phyloP scores from a whole-genome alignment of 1,140 invertebrate species.

The Whitmania pigra region DNA sequence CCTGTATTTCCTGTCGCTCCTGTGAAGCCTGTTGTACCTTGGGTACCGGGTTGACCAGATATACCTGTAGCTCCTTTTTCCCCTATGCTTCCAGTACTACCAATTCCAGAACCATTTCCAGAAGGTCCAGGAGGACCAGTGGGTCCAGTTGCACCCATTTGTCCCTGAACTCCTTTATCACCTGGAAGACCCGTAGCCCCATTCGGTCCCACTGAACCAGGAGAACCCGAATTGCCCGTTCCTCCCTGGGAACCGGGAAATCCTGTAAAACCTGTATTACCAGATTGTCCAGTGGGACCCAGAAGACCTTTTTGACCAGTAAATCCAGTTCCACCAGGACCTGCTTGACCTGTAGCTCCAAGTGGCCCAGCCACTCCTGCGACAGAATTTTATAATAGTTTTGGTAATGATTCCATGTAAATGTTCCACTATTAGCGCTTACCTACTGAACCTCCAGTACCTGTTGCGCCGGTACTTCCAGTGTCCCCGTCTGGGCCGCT shows the following conservation, averaged over 20 bases:
- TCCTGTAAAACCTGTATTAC: neutral
- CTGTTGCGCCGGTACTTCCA: constrained; percentile 16
- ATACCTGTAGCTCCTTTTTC: constrained; percentile 2
- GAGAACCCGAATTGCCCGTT: neutral
- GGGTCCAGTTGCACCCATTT: constrained; percentile 9
- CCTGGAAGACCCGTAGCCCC: constrained; percentile 5
- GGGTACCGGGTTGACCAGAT: constrained; percentile 3
- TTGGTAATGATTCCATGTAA: too few species aligned
- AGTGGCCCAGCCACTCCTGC: neutral
- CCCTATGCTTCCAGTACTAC: constrained; percentile 15
- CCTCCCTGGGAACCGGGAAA: neutral
- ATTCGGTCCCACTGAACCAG: neutral
- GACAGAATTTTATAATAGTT: too few species aligned
- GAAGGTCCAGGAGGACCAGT: constrained; percentile 11
- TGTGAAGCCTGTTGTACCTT: neutral
- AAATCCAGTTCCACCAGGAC: neutral
- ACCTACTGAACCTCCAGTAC: constrained; percentile 16
- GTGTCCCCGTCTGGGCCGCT: constrained; percentile 19
- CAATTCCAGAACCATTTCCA: constrained; percentile 16
- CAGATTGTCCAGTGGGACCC: neutral
- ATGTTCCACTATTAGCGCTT: neutral
- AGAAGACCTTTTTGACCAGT: neutral
- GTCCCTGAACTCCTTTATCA: constrained; percentile 19
- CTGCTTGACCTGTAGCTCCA: constrained; percentile 9
- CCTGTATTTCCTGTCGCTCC: constrained; percentile 9